Evolutionary conservation across 2,888 invertebrate genomes (phyloP).

Genomic region (Epirrhoe tristata): DNA sequence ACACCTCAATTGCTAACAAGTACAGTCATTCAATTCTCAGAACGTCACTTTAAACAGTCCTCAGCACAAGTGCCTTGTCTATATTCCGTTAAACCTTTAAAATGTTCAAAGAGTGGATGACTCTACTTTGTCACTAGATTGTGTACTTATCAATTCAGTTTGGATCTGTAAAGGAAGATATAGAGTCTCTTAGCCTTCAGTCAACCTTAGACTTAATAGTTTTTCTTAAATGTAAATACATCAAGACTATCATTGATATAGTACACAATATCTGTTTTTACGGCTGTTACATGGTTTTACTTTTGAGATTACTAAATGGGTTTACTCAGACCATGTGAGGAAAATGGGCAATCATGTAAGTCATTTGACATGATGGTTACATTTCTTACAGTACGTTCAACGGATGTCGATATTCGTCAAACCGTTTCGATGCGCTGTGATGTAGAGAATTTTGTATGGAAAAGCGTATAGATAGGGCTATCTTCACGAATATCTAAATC

Average conservation of each 20-base stretch:
- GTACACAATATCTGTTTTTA: conserved; percentile 4
- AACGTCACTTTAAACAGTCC: conserved; percentile 7
- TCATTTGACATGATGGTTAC: not conserved
- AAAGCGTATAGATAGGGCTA: no score
- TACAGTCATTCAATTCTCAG: conserved; percentile 36
- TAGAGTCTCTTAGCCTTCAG: conserved; percentile 9
- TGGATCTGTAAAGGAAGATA: conserved; percentile 8
- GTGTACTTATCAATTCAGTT: conserved; percentile 36
- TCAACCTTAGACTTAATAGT: not conserved
- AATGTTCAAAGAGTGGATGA: conserved; percentile 28
- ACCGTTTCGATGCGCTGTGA: no score
- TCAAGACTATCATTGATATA: conserved; percentile 16
- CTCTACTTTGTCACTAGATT: conserved; percentile 47
- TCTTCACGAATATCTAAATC: no score
- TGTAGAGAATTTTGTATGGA: no score
- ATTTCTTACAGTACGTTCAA: not conserved
- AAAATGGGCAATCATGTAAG: not conserved
- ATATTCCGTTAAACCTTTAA: conserved; percentile 1
- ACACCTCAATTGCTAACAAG: conserved; percentile 35
- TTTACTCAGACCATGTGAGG: not conserved
- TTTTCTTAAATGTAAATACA: not conserved
- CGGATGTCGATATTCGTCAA: no score
- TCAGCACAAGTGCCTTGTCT: conserved; percentile 16
- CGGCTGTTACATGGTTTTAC: conserved; percentile 15
- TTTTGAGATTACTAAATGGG: not conserved